Evolutionary conservation across 2,888 invertebrate genomes (phyloP).

Genomic region (Mesoligia furuncula): DNA sequence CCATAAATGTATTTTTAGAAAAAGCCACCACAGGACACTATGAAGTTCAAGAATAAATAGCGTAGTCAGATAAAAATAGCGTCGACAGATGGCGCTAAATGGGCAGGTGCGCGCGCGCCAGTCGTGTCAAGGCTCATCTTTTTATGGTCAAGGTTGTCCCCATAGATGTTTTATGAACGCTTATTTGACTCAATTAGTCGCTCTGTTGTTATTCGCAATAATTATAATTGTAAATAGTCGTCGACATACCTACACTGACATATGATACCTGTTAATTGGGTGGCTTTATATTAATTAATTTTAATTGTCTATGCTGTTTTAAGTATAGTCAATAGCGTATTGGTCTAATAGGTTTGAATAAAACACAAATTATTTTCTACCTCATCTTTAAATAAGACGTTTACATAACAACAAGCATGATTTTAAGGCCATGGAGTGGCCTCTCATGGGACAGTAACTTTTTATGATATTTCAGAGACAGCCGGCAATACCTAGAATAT

Average conservation of each 20-base stretch:
- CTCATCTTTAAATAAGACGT: neutral
- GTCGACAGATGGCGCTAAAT: slow-evolving; percentile 69
- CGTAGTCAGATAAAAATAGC: slow-evolving; percentile 50
- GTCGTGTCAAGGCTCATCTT: slow-evolving; percentile 72
- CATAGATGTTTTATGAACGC: slow-evolving; percentile 59
- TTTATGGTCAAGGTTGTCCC: slow-evolving; percentile 75
- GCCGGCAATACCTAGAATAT: neutral
- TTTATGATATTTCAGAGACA: neutral
- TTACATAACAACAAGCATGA: neutral
- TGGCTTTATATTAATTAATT: slow-evolving; percentile 38
- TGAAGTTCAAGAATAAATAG: slow-evolving; percentile 49
- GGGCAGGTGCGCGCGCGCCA: slow-evolving; percentile 72
- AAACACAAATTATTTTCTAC: neutral
- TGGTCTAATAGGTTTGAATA: neutral
- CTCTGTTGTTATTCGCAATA: slow-evolving; percentile 49
- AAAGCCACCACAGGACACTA: slow-evolving; percentile 7
- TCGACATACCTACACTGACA: slow-evolving; percentile 28
- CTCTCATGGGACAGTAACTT: neutral
- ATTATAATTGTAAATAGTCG: slow-evolving; percentile 51
- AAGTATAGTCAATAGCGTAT: neutral
- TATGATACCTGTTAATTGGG: slow-evolving; percentile 31
- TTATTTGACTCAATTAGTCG: slow-evolving; percentile 61
- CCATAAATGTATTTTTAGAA: slow-evolving; percentile 27
- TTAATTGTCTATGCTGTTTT: slow-evolving; percentile 30
- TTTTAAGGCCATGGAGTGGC: neutral